Conservation (phyloP, 2,888 invertebrate genomes). For the Molanna angustata region DNA sequence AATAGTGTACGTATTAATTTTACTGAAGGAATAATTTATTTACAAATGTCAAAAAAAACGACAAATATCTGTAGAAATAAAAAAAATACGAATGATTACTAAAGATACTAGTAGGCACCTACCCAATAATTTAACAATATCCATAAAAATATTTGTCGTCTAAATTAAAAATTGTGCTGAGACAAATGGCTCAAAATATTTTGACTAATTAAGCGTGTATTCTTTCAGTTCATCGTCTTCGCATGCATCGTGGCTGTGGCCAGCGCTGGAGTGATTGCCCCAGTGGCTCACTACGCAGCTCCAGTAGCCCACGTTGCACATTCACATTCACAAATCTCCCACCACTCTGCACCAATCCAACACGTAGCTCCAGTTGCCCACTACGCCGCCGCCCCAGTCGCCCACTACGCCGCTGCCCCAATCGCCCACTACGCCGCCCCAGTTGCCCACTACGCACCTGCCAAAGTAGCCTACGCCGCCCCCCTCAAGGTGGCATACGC, state of each 20-base stretch:
- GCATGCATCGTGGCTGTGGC: slow-evolving; percentile 30
- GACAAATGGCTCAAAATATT: too few species aligned
- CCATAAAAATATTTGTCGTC: too few species aligned
- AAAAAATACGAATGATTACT: too few species aligned
- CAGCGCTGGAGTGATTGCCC: slow-evolving; percentile 27
- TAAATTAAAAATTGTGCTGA: too few species aligned
- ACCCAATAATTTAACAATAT: too few species aligned
- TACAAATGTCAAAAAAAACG: too few species aligned
- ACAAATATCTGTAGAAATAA: too few species aligned
- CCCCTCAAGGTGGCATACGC: slow-evolving; percentile 19
- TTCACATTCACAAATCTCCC: slow-evolving; percentile 16
- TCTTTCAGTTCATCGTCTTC: slow-evolving; percentile 26
- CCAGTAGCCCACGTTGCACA: slow-evolving; percentile 26
- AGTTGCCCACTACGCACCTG: slow-evolving; percentile 29
- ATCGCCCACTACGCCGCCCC: slow-evolving; percentile 30
- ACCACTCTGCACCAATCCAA: slow-evolving; percentile 21
- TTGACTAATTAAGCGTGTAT: too few species aligned
- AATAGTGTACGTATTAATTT: too few species aligned
- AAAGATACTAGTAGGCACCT: too few species aligned
- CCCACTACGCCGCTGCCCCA: slow-evolving; percentile 30
- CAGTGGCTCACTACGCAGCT: slow-evolving; percentile 24
- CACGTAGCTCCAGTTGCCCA: slow-evolving; percentile 24
- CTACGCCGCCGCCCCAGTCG: slow-evolving; percentile 25
- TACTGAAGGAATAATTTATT: too few species aligned
- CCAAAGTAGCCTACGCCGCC: slow-evolving; percentile 19